These are phyloP conservation scores for Cheilosia vulpina DNA, from an alignment of 2,888 invertebrate genomes.

Conservation along the genomic window DNA sequence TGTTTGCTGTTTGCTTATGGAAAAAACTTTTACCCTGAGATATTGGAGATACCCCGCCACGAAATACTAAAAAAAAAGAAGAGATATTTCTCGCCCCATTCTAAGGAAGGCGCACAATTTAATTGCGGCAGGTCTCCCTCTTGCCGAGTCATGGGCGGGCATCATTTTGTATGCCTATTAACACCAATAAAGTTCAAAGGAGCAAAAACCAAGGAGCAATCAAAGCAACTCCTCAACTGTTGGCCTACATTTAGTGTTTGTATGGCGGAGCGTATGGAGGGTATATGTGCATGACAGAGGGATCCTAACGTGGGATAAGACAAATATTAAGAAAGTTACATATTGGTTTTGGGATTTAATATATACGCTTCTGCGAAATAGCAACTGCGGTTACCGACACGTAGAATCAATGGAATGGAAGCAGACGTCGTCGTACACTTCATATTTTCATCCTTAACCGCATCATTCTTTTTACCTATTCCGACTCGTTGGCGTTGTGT, in stretches of 20 bases:
- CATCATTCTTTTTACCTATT: conserved; percentile 1
- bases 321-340: conserved; percentile 74
- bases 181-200: conserved; percentile 74
- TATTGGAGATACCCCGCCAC: conserved; percentile 60
- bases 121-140: conserved; percentile 51
- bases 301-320: conserved; percentile 54
- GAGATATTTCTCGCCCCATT: conserved; percentile 29
- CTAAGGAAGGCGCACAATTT: conserved; percentile 45
- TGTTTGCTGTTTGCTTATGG: conserved; percentile 55
- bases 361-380: conserved; percentile 46
- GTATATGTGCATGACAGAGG: background rate
- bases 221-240: conserved; percentile 67
- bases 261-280: conserved; percentile 8
- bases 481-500: background rate
- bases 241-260: conserved; percentile 64
- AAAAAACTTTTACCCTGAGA: conserved; percentile 63
- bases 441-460: conserved; percentile 8
- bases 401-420: conserved; percentile 54
- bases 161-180: conserved; percentile 74
- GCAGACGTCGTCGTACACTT: background rate
- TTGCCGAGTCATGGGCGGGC: conserved; percentile 37
- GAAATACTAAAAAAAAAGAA: conserved; percentile 26
- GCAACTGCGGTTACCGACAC: conserved; percentile 45
- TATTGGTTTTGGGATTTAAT: conserved; percentile 70
- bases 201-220: conserved; percentile 72